Evolutionary conservation across 2,797 vertebrate species (phyloP), one percentile per base, ranked within the genome.

Genomic region (Epinephelus malabaricus): DNA sequence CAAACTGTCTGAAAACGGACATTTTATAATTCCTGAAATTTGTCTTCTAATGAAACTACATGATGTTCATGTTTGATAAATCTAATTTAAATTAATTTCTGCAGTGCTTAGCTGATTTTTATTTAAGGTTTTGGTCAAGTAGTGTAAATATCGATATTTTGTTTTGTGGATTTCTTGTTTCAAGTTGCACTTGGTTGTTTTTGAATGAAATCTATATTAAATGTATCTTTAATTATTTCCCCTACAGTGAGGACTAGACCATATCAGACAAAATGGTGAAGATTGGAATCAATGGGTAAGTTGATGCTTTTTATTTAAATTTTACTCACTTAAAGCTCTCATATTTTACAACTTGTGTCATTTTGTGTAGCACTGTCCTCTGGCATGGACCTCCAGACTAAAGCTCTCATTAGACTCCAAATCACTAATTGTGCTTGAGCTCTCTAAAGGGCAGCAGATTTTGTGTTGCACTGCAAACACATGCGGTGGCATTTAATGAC

Each of bases 231-330:
- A 18, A 6, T 34, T 3, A n/a, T 53, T 19, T 18, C 14, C 46
- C 2, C 5, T 81, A 13, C 72, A 87, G 87, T 75, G 65, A 74
- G 69, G 60, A 86, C 40, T 19, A 8, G 47, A 84, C 6, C 64
- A 58, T 27, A 86, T 63, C 87, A 76, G 80, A 51, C 84, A 87
- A 62, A 18, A 94, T 93, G 93, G 93, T 94, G 91, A 93, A 94
- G 86, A 89, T 94, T 30, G 93, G 93, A 73, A 86, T 94, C 79
- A 94, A 94, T 11, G 93, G 93, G 92, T 94, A 81, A 93, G 92
- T 84, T 21, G 21, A 21, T 21, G 21, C 21, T 21, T 19, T 50
- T 40, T 17, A 19, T 38, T 61, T 46, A 12, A 1, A 15, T 61
- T 56, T 30, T 6, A 13, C 2, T 63, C 27, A 6, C 6, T 68